phyloP scores from a whole-genome alignment of 2,888 invertebrate species.

The Cryptocephalus moraei region DNA sequence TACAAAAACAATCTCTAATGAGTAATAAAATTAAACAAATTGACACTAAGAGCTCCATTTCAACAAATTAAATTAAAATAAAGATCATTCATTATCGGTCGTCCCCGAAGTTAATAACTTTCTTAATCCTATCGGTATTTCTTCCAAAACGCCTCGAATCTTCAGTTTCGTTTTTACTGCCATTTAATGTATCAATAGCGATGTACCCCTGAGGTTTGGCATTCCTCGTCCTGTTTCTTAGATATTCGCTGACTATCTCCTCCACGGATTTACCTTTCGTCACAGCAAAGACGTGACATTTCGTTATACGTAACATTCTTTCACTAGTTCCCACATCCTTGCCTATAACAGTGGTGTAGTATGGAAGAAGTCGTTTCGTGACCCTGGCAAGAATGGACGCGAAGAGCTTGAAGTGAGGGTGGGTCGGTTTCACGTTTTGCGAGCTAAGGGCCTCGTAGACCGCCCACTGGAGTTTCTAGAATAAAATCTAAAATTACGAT shows the following conservation, averaged over 20 bases:
- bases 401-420: conserved; percentile 60
- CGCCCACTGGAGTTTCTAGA: conserved; percentile 71
- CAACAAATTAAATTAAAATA: too few relatives aligned
- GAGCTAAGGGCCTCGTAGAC: conserved; percentile 65
- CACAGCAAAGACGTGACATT: conserved; percentile 53
- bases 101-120: conserved; percentile 32
- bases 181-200: conserved; percentile 38
- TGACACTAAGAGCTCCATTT: too few relatives aligned
- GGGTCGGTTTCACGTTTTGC: conserved; percentile 58
- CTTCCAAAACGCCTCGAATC: conserved; percentile 12
- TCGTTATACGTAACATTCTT: conserved; percentile 60
- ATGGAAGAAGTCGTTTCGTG: conserved; percentile 54
- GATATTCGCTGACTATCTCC: conserved; percentile 44
- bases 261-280: conserved; percentile 55
- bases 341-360: conserved; percentile 33
- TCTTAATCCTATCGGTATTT: conserved; percentile 28
- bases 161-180: conserved; percentile 9
- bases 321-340: conserved; percentile 54
- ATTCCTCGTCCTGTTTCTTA: conserved; percentile 30
- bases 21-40: too few relatives aligned
- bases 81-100: conserved; percentile 7
- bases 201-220: conserved; percentile 43
- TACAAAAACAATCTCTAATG: too few relatives aligned
- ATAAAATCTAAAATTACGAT: conserved; percentile 7
- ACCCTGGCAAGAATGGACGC: conserved; percentile 58